phyloP scores from a whole-genome alignment of 2,113 vertebrate species.

The Prunella fulvescens region DNA sequence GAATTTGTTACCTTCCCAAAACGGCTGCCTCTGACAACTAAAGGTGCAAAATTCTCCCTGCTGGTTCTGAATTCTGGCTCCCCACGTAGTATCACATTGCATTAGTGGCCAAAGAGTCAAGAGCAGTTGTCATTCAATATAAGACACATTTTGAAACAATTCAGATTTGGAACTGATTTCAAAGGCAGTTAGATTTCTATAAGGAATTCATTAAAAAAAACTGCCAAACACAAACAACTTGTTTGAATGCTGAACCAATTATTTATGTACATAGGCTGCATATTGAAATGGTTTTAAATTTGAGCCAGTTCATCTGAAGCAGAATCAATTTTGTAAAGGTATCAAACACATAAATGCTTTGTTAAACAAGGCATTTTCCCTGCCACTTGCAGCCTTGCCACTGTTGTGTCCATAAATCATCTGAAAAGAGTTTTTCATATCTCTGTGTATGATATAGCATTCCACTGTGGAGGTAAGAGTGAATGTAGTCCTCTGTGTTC shows the following conservation, averaged over 20 bases:
- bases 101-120: background rate
- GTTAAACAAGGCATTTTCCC: conserved; percentile 1
- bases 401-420: background rate
- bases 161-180: conserved; percentile 64
- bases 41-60: background rate
- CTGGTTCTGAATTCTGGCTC: background rate
- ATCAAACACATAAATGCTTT: background rate
- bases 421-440: background rate
- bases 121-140: background rate
- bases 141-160: conserved; percentile 69
- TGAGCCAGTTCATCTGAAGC: conserved; percentile 8
- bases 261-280: conserved; percentile 52
- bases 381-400: background rate
- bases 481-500: background rate
- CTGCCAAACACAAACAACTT: conserved; percentile 10
- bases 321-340: conserved; percentile 48
- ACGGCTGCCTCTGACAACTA: background rate
- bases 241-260: conserved; percentile 64
- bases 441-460: background rate
- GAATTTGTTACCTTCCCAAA: background rate
- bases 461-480: background rate
- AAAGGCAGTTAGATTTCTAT: conserved; percentile 40
- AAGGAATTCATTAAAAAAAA: conserved; percentile 51
- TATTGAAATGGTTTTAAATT: conserved; percentile 62
- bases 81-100: background rate